Percentiles rank a stretch among this genome's conserved stretches.
Evolutionary conservation across 2,888 invertebrate species (phyloP).

Genomic region (Leptopilina syphax): DNA sequence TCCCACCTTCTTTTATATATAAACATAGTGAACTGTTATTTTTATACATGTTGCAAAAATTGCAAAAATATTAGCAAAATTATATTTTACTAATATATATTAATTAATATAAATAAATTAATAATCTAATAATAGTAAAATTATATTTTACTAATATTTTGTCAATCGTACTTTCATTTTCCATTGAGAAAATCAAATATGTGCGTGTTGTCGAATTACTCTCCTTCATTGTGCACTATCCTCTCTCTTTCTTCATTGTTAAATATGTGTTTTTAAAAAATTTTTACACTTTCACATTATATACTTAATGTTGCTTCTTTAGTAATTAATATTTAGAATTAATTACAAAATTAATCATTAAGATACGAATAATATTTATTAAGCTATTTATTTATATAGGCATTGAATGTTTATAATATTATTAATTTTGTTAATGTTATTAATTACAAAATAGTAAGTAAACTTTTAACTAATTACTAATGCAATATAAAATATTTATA

Average conservation of each 20-base stretch:
- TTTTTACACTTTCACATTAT: neutral
- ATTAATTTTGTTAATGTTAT: no score
- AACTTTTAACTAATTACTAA: no score
- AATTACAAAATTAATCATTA: no score
- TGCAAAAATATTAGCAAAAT: neutral
- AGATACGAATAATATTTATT: no score
- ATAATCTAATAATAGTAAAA: neutral
- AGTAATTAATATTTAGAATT: neutral
- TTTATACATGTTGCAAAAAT: neutral
- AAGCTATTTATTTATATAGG: no score
- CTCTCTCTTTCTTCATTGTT: slow-evolving; percentile 5
- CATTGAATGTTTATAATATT: no score
- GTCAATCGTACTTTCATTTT: neutral
- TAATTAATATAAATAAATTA: no score
- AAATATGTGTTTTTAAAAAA: neutral
- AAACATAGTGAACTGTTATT: neutral
- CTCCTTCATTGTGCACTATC: neutral
- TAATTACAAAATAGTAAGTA: no score
- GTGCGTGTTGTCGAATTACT: neutral
- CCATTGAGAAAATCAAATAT: neutral
- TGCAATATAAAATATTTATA: no score
- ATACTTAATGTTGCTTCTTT: neutral
- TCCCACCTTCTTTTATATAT: neutral
- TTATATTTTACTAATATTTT: neutral
- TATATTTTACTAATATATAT: neutral